Evolutionary conservation across 2,888 invertebrate genomes (phyloP), one percentile per base, ranked within the genome.

Genomic region (Oscheius myriophilus): DNA sequence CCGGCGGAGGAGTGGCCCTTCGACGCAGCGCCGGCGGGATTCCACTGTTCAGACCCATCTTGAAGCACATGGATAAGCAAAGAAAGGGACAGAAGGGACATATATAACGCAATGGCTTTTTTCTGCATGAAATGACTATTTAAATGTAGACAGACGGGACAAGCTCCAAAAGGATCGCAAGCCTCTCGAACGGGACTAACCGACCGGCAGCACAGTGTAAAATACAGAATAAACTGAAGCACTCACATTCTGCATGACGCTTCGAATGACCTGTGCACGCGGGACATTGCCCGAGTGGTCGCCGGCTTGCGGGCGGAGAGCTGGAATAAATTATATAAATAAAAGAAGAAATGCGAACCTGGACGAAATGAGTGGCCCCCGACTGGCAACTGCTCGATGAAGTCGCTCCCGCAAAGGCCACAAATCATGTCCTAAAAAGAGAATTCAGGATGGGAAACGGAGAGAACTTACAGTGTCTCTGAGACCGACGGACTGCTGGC

Each of bases 381-480:
- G 4, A 26, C 23, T n/a, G 46, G 14, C n/a, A 49, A 1, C 54
- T 69, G 58, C 49, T 73, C 73, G 52, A 73, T 67, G 25, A 73
- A 73, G 14, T 68, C 73, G 4, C 70, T 55, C 2, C 65, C 68
- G 46, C 73, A 73, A 11, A 18, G n/a, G 12, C 42, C 63, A 49
- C 73, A 73, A 7, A 53, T 53, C 33, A 73, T 41, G 59, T 73
- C 72, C 70, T 70, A 39, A 9, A 72, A 69, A 18, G 26, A n/a
- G 16, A 26, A 33, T 6, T 26, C 11, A 3, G 23, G 23, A 18
- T 1, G 43, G n/a, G 43, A n/a, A 43, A 33, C n/a, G n/a, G n/a
- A 41, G 7, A 52, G 33, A 51, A 67, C 53, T 57, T 45, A 69
- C 69, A 16, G 53, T 41, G 26, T 69, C 57, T 42, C 66, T 43